A percentile compares a stretch with the other conserved stretches of the same genome.
Conservation (phyloP, 2,113 vertebrate genomes). For the Carollia perspicillata region DNA sequence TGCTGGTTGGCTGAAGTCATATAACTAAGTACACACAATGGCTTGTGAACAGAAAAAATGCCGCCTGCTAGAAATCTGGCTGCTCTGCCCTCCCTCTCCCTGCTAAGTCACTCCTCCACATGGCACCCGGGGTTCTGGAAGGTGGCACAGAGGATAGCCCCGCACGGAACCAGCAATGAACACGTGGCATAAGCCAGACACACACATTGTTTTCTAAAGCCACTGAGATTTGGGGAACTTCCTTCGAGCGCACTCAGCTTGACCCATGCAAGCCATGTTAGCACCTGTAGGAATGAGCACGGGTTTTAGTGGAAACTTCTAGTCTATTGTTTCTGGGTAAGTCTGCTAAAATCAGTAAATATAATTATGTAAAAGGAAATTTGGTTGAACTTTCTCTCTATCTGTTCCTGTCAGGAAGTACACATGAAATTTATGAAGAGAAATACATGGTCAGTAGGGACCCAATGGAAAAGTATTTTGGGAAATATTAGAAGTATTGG, state of each 20-base stretch:
- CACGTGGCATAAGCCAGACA: neutral
- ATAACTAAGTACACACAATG: neutral
- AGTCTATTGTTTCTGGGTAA: neutral
- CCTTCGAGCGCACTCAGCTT: neutral
- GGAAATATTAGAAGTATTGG: neutral
- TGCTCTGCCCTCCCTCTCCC: neutral
- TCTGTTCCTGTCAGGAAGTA: neutral
- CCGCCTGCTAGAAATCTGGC: no score
- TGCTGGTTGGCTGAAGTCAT: neutral
- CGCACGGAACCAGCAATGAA: neutral
- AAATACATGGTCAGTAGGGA: neutral
- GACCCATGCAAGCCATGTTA: no score
- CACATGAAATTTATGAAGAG: neutral
- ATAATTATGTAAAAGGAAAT: neutral
- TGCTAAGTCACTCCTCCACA: neutral
- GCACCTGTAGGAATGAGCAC: neutral
- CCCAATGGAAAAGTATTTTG: neutral
- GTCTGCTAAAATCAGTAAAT: neutral
- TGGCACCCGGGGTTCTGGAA: rapidly evolving
- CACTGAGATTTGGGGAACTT: no score
- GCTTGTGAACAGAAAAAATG: neutral
- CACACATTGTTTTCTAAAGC: neutral
- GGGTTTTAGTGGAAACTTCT: neutral
- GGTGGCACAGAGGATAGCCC: rapidly evolving
- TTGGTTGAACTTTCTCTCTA: neutral